phyloP scores from a whole-genome alignment of 2,888 invertebrate genomes.

The Cantharis lateralis region DNA sequence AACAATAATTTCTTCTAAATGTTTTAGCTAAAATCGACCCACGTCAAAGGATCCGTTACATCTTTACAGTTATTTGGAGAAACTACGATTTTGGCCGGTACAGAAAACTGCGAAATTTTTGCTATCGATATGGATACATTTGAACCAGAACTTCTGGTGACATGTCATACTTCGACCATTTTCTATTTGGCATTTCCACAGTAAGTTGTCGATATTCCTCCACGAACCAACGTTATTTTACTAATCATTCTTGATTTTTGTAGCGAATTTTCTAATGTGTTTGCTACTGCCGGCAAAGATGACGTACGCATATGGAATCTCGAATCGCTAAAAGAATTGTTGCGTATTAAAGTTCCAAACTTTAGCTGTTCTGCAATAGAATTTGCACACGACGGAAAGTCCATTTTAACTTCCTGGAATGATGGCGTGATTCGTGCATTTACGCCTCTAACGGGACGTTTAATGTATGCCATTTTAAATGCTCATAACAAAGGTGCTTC shows the following conservation, averaged over 20 bases:
- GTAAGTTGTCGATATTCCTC: constrained; percentile 58
- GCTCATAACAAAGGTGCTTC: constrained; percentile 91
- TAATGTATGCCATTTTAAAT: constrained; percentile 82
- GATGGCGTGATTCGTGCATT: constrained; percentile 83
- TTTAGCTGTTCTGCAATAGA: constrained; percentile 80
- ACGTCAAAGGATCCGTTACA: constrained; percentile 72
- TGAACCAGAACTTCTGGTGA: constrained; percentile 70
- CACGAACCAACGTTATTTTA: neutral
- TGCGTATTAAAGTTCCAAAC: constrained; percentile 85
- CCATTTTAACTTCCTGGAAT: constrained; percentile 83
- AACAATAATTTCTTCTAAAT: neutral
- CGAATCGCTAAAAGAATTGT: constrained; percentile 74
- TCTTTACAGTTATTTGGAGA: constrained; percentile 69
- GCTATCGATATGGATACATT: constrained; percentile 72
- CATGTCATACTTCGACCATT: constrained; percentile 81
- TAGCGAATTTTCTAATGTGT: constrained; percentile 81
- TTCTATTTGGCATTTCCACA: constrained; percentile 83
- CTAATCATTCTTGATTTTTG: constrained; percentile 31
- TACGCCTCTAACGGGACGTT: constrained; percentile 79
- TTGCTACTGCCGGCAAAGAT: constrained; percentile 85
- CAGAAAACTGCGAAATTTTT: constrained; percentile 80
- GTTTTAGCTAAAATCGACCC: constrained; percentile 58
- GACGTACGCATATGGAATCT: constrained; percentile 87
- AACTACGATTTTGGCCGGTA: constrained; percentile 74
- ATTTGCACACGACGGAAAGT: constrained; percentile 79